Conservation (phyloP, 2,113 vertebrate genomes). For the Balaeniceps rex region DNA sequence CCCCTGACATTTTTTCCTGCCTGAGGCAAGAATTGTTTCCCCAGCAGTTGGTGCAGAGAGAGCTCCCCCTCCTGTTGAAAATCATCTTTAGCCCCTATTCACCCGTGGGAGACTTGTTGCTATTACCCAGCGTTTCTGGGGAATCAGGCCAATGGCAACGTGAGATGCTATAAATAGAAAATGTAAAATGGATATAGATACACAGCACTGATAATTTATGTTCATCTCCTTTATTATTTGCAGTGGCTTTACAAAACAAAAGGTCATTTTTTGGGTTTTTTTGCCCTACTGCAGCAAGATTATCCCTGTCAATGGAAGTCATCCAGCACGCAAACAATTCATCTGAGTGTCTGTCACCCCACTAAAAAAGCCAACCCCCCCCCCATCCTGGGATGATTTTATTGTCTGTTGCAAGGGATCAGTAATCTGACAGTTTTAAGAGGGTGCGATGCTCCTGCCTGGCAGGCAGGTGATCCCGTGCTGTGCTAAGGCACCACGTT, state of each 20-base stretch:
- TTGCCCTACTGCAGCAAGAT: not conserved
- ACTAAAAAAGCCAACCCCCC: not conserved
- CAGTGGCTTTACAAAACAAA: not conserved
- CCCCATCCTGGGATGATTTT: not conserved
- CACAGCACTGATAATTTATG: not conserved
- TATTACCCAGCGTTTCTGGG: not conserved
- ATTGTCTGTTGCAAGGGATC: not conserved
- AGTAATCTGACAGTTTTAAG: not conserved
- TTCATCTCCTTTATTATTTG: not conserved
- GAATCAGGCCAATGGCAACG: not conserved
- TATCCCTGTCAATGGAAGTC: not conserved
- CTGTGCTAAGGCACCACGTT: not conserved
- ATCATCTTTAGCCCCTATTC: not conserved
- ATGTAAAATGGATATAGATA: not conserved
- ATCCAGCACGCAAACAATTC: not conserved
- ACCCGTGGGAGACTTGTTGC: not conserved
- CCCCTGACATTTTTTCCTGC: not conserved
- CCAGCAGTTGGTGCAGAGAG: not conserved
- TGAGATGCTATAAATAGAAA: not conserved
- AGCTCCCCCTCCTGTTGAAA: conserved; percentile 42
- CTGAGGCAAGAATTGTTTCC: not conserved
- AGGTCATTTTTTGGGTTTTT: not conserved
- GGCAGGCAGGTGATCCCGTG: not conserved
- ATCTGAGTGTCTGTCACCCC: not conserved
- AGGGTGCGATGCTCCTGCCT: not conserved